These are phyloP conservation scores for Grammomys dolichurus DNA, from an alignment of 2,113 vertebrate genomes.

Conservation along the genomic window DNA sequence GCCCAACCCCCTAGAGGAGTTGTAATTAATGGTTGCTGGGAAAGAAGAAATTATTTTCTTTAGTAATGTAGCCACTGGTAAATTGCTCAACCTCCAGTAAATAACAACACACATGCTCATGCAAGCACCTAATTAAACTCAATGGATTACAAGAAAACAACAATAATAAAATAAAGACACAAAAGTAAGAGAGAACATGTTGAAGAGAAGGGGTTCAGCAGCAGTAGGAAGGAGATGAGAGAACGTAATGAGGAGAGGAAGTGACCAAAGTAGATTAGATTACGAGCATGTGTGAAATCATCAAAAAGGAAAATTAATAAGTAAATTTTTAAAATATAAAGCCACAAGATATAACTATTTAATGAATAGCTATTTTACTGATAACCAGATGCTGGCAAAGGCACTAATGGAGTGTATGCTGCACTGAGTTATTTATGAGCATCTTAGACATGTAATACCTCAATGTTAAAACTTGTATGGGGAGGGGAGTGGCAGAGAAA, in stretches of 20 bases:
- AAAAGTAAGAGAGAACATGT: not conserved
- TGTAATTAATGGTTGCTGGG: not conserved
- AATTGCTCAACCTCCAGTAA: not conserved
- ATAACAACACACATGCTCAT: not conserved
- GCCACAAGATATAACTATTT: constrained; percentile 48
- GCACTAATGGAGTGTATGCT: constrained; percentile 19
- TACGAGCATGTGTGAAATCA: not conserved
- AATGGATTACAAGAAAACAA: not conserved
- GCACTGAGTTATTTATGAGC: constrained; percentile 66
- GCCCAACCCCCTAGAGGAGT: not conserved
- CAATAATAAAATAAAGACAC: not conserved
- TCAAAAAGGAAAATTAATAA: not conserved
- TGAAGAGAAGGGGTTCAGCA: not conserved
- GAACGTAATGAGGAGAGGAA: not conserved
- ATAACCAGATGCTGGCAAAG: constrained; percentile 53
- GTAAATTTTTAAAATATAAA: constrained; percentile 38
- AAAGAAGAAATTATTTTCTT: not conserved
- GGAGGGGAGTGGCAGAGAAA: not conserved
- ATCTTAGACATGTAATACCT: not conserved
- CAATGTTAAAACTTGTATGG: not conserved
- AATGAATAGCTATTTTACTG: constrained; percentile 64
- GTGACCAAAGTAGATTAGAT: not conserved
- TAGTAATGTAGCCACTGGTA: not conserved
- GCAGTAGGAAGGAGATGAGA: not conserved
- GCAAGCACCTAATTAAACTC: not conserved